Evolutionary conservation across 53 echinoderm and acorn worm species (phyloP), one percentile per base, ranked within the genome.

Genomic region (Antedon mediterranea): DNA sequence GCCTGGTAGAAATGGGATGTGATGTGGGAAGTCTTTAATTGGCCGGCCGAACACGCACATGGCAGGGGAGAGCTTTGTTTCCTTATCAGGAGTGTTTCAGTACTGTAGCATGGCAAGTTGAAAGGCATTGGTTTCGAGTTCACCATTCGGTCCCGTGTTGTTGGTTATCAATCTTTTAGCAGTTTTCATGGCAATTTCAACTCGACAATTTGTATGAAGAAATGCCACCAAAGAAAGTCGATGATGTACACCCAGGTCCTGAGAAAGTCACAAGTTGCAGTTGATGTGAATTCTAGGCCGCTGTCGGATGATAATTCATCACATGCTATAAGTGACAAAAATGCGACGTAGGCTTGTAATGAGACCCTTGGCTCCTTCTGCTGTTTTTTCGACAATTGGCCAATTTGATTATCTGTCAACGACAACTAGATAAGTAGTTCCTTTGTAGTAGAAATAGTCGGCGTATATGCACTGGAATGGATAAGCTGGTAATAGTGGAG

Each of bases 371-470:
- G 79, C 43, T 1, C 84, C 79, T 8, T 84, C 43, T n/a, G 72
- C 26, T 27, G 71, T 76, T 13, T 34, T 44, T 42, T 82, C 82
- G 31, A 82, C 71, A 37, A 74, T 81, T n/a, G 81, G 81, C 81
- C 81, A 74, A 28, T 81, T 76, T 28, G 77, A 76, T 77, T 81
- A 81, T 14, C 75, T 3, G 43, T 84, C 84, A 0, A 79, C 84
- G n/a, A 84, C 33, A 18, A 79, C 84, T 74, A 79, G 57, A 29
- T 84, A 84, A 30, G 79, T 84, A 75, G 75, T 71, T 20, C 79
- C 84, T 75, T 84, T 84, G 71, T 84, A 84, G 31, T 84, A 84
- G 28, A 84, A 84, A 32, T 32, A 84, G 44, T 84, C 78, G 1
- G 84, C 84, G 34, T 84, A 84, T 43, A 75, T 32, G 70, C 82